Evolutionary conservation across 1,140 invertebrate genomes (phyloP), one percentile per base, ranked within the genome.

Genomic region (Drosophila jambulina): DNA sequence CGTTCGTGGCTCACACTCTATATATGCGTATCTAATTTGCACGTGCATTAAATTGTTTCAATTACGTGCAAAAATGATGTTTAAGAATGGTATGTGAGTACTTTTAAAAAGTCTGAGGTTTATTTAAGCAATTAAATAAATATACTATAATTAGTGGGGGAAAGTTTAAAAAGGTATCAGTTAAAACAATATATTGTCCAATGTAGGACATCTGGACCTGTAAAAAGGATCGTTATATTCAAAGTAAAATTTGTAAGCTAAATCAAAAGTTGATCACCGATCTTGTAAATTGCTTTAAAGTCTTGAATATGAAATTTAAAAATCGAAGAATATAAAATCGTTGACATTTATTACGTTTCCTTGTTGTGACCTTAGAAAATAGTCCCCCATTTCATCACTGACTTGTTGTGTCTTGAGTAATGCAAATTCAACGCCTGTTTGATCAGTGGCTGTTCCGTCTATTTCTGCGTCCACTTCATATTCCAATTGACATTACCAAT

Each of bases 401-500:
- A 17, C 8, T 23, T 36, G 21, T 17, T 36, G 51, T 17, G 21
- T 5, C 21, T 72, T 43, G 21, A 9, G 27, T 42, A 42, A 60
- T 60, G 53, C 29, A 72, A 60, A 72, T 51, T 72, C 51, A 29
- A 71, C 10, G 10, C 10, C 29, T 70, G 38, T 70, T 68, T 68
- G 67, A 53, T 54, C 29, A 34, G 48, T 13, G 62, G 29, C 36
- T 12, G 19, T 36, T 54, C 53, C 34, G 53, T 38, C 53, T 56
- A 49, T 25, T 36, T 43, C 29, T 67, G 32, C 60, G 59, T 61
- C 83, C 69, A 80, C 80, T 83, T 79, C 59, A 61, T 75, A 75
- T 84, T 67, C 62, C 63, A 60, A 76, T 80, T 74, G 65, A 88
- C 85, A 88, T 91, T 80, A 91, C 84, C 86, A 88, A 88, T 88